Evolutionary conservation across 2,888 invertebrate species (phyloP), one percentile per base, ranked within the genome.

Genomic region (Amitus sp.): DNA sequence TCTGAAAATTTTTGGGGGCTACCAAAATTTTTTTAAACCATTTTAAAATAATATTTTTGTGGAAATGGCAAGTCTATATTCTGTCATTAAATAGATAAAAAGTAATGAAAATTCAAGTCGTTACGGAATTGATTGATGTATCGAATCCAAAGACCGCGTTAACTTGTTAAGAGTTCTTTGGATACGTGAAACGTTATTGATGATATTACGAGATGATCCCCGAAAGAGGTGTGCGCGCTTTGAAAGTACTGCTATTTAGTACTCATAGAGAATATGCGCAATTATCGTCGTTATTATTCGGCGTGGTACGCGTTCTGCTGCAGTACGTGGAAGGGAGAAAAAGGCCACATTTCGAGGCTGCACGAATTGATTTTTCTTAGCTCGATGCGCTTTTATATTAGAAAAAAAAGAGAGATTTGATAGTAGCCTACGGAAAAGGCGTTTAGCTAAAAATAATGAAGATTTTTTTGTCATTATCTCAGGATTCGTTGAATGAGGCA

Each of bases 111-210:
- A n/a, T n/a, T n/a, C n/a, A 40, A 55, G 34, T 57, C 28, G 43
- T 43, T 45, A 49, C 28, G n/a, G 15, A 33, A 47, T 30, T 37
- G 47, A 55, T 37, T 55, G 27, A 40, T 15, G 23, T 43, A 55
- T 58, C 33, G 63, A 62, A 73, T 72, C 72, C 74, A 73, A 77
- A 78, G 76, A 75, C 74, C 72, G 74, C 80, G 81, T 82, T 82
- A 75, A 75, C 72, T 82, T 80, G 80, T 82, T 81, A 73, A 80
- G 76, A 73, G 78, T 70, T 76, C 73, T 79, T 77, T 75, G 80
- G 79, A 76, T 72, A 72, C 60, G 30, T 61, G 69, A 49, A 28
- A 60, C 60, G 39, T 54, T 51, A 48, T 51, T 43, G 45, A 60
- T 60, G 57, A 45, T 67, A 68, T 66, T 68, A 71, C 55, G 59